These are phyloP conservation scores for Drosophila serrata DNA, from an alignment of 1,140 invertebrate genomes.

Conservation along the genomic window DNA sequence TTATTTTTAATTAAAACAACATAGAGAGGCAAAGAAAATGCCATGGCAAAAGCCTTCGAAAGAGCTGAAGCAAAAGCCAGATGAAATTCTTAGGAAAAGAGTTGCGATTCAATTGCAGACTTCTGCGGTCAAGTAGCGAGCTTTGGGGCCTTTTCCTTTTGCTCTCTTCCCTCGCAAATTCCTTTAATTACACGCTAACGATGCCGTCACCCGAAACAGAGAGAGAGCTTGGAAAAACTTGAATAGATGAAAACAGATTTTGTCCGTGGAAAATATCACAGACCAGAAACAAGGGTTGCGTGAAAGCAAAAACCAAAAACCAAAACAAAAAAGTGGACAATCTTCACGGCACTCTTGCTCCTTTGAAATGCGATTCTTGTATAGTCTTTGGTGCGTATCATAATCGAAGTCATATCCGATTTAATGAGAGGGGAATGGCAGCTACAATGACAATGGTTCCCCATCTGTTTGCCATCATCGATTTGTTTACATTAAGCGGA, in stretches of 20 bases:
- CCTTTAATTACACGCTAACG: constrained; percentile 62
- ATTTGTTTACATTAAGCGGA: constrained; percentile 63
- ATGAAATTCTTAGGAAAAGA: constrained; percentile 32
- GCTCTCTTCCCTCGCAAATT: constrained; percentile 22
- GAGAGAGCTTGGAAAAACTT: background rate
- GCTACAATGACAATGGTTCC: background rate
- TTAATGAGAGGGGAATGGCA: constrained; percentile 29
- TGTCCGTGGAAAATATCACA: constrained; percentile 17
- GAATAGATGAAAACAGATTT: constrained; percentile 21
- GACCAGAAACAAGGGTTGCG: constrained; percentile 1
- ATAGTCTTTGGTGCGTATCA: constrained; percentile 41
- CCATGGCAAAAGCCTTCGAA: background rate
- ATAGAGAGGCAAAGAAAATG: constrained; percentile 40
- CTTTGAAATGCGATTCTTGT: constrained; percentile 57
- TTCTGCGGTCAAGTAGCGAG: constrained; percentile 53
- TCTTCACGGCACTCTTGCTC: constrained; percentile 20
- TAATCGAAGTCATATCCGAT: constrained; percentile 61
- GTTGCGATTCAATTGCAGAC: constrained; percentile 43
- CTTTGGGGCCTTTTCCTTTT: constrained; percentile 20
- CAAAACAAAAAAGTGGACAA: constrained; percentile 30
- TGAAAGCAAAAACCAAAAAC: constrained; percentile 1
- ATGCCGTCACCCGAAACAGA: constrained; percentile 25
- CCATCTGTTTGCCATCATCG: constrained; percentile 43
- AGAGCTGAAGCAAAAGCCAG: constrained; percentile 1
- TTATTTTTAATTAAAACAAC: constrained; percentile 76